A percentile compares a stretch with the other conserved stretches of the same genome.
phyloP scores from a whole-genome alignment of 2,797 vertebrate species.

The Dermochelys coriacea region DNA sequence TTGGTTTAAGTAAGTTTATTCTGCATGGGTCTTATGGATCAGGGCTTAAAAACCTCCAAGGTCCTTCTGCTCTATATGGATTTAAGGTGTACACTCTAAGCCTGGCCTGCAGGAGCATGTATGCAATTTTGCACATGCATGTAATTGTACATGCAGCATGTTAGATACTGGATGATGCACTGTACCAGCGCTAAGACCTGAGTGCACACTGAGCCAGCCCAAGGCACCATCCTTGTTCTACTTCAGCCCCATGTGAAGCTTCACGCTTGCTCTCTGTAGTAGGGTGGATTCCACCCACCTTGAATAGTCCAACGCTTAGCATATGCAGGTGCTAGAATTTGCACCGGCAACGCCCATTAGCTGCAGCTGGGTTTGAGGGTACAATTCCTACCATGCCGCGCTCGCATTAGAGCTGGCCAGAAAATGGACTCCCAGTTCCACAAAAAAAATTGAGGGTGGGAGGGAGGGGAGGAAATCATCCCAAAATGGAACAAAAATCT shows the following conservation, averaged over 20 bases:
- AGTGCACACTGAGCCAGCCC: not conserved
- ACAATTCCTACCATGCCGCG: not conserved
- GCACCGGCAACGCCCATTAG: not conserved
- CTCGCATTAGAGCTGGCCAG: not conserved
- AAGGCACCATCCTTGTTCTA: not conserved
- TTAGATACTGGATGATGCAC: not conserved
- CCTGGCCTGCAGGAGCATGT: not conserved
- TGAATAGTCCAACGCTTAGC: not conserved
- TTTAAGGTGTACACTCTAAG: not conserved
- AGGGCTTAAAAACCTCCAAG: not conserved
- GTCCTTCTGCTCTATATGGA: not conserved
- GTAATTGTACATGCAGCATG: not conserved
- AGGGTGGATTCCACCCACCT: not conserved
- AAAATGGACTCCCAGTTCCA: not conserved
- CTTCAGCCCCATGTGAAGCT: not conserved
- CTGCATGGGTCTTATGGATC: not conserved
- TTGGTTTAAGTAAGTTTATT: too few relatives aligned
- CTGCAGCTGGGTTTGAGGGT: not conserved
- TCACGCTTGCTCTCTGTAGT: not conserved
- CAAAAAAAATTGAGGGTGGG: not conserved
- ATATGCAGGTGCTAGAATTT: not conserved
- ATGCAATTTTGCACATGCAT: not conserved
- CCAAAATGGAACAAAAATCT: not conserved
- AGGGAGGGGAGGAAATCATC: fast-evolving
- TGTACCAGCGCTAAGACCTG: not conserved